A percentile compares a stretch with the other conserved stretches of the same genome.
Evolutionary conservation across 1,140 invertebrate genomes (phyloP).

Genomic region (Diachasma alloeum): DNA sequence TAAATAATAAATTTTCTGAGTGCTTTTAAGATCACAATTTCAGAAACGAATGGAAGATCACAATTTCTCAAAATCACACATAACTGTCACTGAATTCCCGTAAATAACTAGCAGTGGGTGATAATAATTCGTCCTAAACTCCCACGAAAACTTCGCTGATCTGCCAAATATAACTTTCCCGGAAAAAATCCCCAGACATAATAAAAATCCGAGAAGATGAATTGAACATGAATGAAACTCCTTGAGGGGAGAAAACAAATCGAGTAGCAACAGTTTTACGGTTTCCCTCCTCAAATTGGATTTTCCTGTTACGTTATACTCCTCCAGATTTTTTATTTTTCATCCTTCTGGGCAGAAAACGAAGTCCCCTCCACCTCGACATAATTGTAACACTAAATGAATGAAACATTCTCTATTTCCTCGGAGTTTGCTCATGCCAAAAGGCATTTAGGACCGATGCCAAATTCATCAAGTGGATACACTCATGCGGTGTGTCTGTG

Average conservation of each 20-base stretch:
- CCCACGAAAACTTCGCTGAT: no score
- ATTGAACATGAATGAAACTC: background rate
- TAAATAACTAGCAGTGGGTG: no score
- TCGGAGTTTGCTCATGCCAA: background rate
- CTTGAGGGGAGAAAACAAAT: background rate
- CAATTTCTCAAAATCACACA: no score
- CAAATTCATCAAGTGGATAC: slow-evolving; percentile 1
- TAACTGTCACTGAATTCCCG: no score
- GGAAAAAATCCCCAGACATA: background rate
- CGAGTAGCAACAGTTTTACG: background rate
- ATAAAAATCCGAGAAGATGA: background rate
- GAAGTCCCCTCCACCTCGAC: background rate
- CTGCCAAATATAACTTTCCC: no score
- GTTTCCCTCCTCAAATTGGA: background rate
- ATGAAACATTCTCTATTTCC: background rate
- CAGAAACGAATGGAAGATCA: no score
- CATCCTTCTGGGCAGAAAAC: no score
- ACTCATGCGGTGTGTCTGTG: background rate
- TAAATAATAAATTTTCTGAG: no score
- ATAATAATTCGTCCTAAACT: no score
- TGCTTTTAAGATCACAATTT: no score
- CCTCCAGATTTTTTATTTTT: background rate
- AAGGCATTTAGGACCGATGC: background rate
- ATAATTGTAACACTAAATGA: background rate
- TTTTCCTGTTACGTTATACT: background rate